phyloP scores from a whole-genome alignment of 2,113 vertebrate genomes.

The Leptobrachium leishanense region DNA sequence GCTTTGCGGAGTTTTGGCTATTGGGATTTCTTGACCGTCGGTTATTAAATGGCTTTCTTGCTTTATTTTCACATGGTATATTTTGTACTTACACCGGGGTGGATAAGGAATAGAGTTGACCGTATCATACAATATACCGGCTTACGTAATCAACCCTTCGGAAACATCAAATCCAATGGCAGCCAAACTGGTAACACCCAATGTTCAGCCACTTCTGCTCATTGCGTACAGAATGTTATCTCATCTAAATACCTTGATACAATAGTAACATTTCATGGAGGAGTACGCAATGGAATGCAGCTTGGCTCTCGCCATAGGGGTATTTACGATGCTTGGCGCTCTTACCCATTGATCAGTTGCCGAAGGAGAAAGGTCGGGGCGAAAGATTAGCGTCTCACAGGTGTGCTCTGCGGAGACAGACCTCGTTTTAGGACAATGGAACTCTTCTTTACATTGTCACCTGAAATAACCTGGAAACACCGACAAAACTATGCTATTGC shows the following conservation, averaged over 20 bases:
- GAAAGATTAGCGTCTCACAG: too few relatives aligned
- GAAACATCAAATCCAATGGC: too few relatives aligned
- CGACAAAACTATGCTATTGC: too few relatives aligned
- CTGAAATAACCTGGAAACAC: too few relatives aligned
- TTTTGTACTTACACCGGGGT: not conserved
- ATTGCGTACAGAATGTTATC: not conserved
- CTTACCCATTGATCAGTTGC: not conserved
- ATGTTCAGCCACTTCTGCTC: too few relatives aligned
- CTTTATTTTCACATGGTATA: not conserved
- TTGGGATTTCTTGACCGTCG: not conserved
- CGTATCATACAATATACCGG: too few relatives aligned
- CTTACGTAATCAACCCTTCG: too few relatives aligned
- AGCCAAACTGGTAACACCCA: too few relatives aligned
- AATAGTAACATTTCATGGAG: slow-evolving; percentile 28
- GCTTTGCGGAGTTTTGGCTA: not conserved
- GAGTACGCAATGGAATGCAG: slow-evolving; percentile 26
- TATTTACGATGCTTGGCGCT: not conserved
- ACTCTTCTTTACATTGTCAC: not conserved
- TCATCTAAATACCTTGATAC: slow-evolving; percentile 24
- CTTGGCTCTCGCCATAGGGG: not conserved
- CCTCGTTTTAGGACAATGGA: not conserved
- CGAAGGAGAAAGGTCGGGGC: too few relatives aligned
- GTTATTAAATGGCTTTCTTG: too few relatives aligned
- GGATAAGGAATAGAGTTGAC: too few relatives aligned
- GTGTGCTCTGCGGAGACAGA: not conserved